Base-by-base conservation (phyloP, 2,797 vertebrate species). In the Sebastes oblongus region DNA sequence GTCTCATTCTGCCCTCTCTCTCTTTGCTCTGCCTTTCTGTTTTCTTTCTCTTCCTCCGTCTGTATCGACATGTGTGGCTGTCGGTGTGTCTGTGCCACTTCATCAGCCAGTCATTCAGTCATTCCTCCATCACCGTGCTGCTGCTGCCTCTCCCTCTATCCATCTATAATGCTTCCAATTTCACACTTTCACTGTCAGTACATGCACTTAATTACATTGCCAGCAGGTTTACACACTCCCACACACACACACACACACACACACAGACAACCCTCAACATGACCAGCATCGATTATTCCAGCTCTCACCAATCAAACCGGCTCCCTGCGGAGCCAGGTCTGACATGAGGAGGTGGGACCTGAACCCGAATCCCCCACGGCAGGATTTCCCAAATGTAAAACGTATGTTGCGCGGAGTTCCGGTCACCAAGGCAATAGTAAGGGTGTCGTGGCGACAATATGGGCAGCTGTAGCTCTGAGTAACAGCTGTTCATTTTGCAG, bases 401-500 rank as follows among this genome's bases (percentile, higher is more conserved):
- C 29, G 50, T 72, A 71, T 73, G 75, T 39, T 30, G 18, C 5
- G 1, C 6, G 9, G 62, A 80, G 75, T 77, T 86, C 6, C 39
- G 24, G 88, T 93, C 77, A 72, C 86, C 87, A 90, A 75, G 83
- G 92, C 86, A 88, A 92, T 87, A 27, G 30, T 54, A 13, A 77
- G 72, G 84, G 64, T 81, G 80, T 68, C 39, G 62, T 16, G 72
- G 76, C 82, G 75, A 84, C 72, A 61, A 81, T 77, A 87, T 14
- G 59, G 84, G 87, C 93, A 94, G 92, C 93, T 91, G 93, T 66
- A 80, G 81, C 78, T 66, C 81, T 9, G 85, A 91, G 88, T 32
- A 93, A 91, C 95, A 95, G 91, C 93, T 95, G 95, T 83, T 94
- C 87, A 78, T 88, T 52, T 94, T 91, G 88, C 90, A 92, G 89